A percentile compares a stretch with the other conserved stretches of the same genome.
These are phyloP conservation scores for Laticauda laticaudata DNA, from an alignment of 2,113 vertebrate genomes.

Conservation along the genomic window DNA sequence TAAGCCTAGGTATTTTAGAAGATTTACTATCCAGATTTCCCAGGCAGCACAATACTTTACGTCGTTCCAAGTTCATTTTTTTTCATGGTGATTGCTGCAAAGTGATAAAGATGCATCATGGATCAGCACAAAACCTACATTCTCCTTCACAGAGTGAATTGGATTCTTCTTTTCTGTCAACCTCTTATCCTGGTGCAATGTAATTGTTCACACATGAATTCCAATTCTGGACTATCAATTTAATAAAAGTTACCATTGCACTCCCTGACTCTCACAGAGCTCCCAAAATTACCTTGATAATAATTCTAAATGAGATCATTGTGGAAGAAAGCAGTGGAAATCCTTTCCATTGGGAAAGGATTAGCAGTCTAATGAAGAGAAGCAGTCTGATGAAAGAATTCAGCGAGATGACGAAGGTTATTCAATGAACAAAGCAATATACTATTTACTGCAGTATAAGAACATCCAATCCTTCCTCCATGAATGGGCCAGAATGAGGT, in stretches of 20 bases:
- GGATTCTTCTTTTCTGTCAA: background rate
- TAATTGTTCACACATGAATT: background rate
- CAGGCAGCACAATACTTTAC: background rate
- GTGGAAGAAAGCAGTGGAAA: background rate
- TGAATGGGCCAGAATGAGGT: background rate
- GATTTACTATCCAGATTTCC: background rate
- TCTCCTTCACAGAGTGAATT: background rate
- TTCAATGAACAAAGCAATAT: background rate
- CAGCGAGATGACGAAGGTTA: background rate
- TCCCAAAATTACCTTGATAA: background rate
- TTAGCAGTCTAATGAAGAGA: background rate
- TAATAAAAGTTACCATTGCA: background rate
- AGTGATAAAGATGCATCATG: background rate
- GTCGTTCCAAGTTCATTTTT: background rate
- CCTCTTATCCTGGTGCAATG: background rate
- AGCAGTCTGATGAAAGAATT: background rate
- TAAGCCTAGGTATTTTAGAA: background rate
- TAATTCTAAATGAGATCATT: background rate
- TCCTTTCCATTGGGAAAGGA: background rate
- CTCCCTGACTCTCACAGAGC: background rate
- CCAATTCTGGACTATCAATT: background rate
- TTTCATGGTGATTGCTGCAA: background rate
- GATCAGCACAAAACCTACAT: background rate
- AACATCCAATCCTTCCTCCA: background rate
- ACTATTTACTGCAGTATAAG: background rate